These are phyloP conservation scores for Xenus cinereus DNA, from an alignment of 2,113 vertebrate genomes.

Conservation along the genomic window DNA sequence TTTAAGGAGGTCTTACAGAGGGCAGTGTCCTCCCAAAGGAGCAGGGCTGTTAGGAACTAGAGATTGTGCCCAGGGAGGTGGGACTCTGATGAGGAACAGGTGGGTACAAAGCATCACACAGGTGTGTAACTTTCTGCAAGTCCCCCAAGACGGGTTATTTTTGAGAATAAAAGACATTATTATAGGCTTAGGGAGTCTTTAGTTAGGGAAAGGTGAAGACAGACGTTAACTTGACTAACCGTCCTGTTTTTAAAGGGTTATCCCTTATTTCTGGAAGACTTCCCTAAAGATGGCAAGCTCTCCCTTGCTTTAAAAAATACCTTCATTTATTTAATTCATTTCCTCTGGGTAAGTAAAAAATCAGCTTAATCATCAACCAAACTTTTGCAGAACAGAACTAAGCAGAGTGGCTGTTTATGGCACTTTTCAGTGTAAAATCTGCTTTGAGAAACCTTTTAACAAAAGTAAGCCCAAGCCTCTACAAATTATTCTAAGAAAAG, in stretches of 20 bases:
- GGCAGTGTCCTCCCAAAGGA: neutral
- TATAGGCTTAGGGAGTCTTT: neutral
- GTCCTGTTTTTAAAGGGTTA: neutral
- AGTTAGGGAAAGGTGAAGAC: neutral
- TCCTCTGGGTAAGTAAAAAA: neutral
- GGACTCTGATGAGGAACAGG: neutral
- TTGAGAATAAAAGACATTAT: neutral
- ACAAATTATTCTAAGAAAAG: neutral
- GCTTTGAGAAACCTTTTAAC: constrained; percentile 3
- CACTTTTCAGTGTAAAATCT: neutral
- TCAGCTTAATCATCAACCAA: neutral
- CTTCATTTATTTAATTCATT: neutral
- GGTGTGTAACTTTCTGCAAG: neutral
- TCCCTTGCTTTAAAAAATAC: neutral
- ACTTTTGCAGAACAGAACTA: neutral
- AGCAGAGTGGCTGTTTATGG: neutral
- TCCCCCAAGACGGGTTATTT: neutral
- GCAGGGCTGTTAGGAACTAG: no score
- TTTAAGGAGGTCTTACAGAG: neutral
- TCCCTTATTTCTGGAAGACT: neutral
- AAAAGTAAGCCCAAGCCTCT: neutral
- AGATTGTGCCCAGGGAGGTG: neutral
- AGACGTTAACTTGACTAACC: neutral
- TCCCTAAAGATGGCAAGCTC: neutral
- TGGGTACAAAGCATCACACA: neutral